These are phyloP conservation scores for Mus pahari DNA, from an alignment of 2,113 vertebrate genomes.

Conservation along the genomic window DNA sequence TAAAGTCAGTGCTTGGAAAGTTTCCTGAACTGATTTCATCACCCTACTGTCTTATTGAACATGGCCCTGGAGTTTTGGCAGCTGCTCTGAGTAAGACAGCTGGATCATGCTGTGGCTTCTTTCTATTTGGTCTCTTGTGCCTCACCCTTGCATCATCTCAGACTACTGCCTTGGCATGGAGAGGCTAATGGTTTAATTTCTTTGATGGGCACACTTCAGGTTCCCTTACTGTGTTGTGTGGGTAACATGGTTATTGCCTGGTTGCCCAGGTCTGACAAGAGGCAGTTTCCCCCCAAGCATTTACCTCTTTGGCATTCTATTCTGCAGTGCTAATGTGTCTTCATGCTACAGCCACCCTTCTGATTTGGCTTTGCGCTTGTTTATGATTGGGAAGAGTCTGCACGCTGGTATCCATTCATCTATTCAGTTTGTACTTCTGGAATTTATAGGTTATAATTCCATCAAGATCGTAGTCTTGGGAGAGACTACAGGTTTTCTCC, in stretches of 20 bases:
- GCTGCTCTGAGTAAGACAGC: not conserved
- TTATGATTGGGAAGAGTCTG: not conserved
- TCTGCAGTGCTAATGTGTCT: not conserved
- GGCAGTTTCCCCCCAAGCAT: not conserved
- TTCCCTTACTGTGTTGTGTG: not conserved
- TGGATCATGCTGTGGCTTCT: not conserved
- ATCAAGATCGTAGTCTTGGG: not conserved
- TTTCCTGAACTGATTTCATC: not conserved
- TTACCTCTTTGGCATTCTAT: fast-evolving
- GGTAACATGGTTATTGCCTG: not conserved
- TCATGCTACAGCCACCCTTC: not conserved
- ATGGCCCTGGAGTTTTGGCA: no score
- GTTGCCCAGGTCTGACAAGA: not conserved
- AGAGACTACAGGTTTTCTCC: not conserved
- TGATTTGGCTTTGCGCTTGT: not conserved
- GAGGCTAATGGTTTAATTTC: not conserved
- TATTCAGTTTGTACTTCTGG: not conserved
- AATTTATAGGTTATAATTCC: not conserved
- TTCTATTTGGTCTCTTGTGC: not conserved
- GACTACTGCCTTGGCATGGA: not conserved
- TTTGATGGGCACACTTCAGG: not conserved
- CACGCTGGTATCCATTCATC: not conserved
- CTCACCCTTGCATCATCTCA: not conserved
- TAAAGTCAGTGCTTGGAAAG: not conserved
- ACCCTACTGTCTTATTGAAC: no score